Percentiles rank a stretch among this genome's conserved stretches.
phyloP scores from a whole-genome alignment of 2,797 vertebrate genomes.

The Microctenopoma steveboyesi region DNA sequence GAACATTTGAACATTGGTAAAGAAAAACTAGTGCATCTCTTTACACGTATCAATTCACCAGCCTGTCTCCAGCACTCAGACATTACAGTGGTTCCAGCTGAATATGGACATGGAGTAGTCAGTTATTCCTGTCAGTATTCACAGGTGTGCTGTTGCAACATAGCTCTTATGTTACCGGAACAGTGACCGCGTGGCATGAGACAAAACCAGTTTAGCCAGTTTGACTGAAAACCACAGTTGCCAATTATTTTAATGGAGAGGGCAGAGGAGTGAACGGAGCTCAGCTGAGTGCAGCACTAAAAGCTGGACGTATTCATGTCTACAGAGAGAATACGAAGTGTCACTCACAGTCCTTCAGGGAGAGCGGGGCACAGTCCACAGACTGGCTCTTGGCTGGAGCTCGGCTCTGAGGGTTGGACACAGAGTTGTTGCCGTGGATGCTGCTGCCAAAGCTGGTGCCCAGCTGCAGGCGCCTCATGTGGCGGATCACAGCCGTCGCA shows the following conservation, averaged over 20 bases:
- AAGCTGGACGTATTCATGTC: constrained; percentile 5
- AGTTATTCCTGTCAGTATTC: neutral
- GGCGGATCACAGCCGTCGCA: constrained; percentile 95
- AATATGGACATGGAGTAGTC: neutral
- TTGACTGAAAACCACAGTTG: constrained; percentile 8
- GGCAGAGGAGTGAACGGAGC: constrained; percentile 14
- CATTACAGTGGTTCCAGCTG: neutral
- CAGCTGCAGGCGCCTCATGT: constrained; percentile 96
- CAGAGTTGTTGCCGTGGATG: constrained; percentile 84
- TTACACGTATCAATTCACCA: neutral
- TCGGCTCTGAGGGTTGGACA: constrained; percentile 61
- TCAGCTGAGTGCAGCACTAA: neutral
- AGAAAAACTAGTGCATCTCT: neutral
- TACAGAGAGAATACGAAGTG: constrained; percentile 28
- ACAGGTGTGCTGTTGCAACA: neutral
- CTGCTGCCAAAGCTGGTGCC: constrained; percentile 86
- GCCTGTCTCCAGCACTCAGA: neutral
- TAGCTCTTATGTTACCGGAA: neutral
- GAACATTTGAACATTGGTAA: too few relatives aligned
- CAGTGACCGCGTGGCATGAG: neutral
- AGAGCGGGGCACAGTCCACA: constrained; percentile 85
- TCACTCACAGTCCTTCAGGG: constrained; percentile 80
- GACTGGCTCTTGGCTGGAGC: constrained; percentile 88
- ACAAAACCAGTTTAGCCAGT: constrained; percentile 24
- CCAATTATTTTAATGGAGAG: constrained; percentile 15